These are phyloP conservation scores for Rhynchotus rufescens DNA, from an alignment of 2,797 vertebrate species.

Conservation along the genomic window DNA sequence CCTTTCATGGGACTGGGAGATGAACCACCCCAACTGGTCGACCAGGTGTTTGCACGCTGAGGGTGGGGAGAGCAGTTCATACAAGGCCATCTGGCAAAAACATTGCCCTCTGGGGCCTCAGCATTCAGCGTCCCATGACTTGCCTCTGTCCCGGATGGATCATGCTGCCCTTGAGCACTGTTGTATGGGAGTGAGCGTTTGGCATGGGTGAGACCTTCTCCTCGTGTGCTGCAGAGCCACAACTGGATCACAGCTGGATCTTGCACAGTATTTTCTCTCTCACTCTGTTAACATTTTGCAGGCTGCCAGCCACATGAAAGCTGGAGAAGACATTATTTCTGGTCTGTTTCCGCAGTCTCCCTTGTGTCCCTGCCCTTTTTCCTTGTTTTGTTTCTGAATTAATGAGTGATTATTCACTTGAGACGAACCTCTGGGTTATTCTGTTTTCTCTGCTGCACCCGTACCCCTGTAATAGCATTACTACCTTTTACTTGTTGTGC, in stretches of 20 bases:
- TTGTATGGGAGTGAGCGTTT: not conserved
- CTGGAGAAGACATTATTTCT: not conserved
- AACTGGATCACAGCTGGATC: not conserved
- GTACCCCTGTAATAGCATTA: slow-evolving; percentile 42
- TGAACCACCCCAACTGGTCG: not conserved
- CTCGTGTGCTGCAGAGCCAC: not conserved
- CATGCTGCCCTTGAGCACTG: not conserved
- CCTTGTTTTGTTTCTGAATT: slow-evolving; percentile 40
- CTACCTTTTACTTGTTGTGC: slow-evolving; percentile 60
- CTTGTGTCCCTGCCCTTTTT: not conserved
- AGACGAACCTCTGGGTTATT: slow-evolving; percentile 41
- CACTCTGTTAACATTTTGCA: not conserved
- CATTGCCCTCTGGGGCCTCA: not conserved
- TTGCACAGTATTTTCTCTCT: slow-evolving; percentile 4
- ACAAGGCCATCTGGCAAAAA: not conserved
- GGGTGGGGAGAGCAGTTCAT: not conserved
- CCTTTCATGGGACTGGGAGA: not conserved
- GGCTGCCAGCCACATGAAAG: slow-evolving; percentile 1
- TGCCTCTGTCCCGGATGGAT: not conserved
- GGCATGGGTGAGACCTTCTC: not conserved
- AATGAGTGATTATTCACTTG: not conserved
- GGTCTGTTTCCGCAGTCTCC: not conserved
- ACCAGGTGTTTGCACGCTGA: not conserved
- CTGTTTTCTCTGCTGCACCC: slow-evolving; percentile 21
- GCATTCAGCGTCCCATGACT: not conserved